Percentiles rank a stretch among this genome's conserved stretches.
Evolutionary conservation across 2,113 vertebrate genomes (phyloP).

Genomic region (Thermophis baileyi): DNA sequence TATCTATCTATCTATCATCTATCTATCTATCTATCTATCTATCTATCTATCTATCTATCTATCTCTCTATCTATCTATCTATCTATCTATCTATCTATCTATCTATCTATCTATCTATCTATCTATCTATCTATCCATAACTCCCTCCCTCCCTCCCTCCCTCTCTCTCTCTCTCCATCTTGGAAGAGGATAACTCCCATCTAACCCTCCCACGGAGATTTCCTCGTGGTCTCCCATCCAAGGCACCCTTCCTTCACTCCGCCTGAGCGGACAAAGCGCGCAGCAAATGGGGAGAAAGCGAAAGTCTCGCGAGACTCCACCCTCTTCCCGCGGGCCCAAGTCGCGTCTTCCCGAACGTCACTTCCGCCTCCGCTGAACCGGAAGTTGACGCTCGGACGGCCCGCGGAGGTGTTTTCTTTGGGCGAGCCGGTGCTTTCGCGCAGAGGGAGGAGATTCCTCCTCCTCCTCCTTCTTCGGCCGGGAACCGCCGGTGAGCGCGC

Average conservation of each 20-base stretch:
- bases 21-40: no score
- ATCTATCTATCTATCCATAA: no score
- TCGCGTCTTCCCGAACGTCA: no score
- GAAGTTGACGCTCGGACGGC: neutral
- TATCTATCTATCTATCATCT: no score
- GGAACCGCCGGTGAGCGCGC: neutral
- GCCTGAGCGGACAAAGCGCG: neutral
- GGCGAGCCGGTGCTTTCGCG: neutral
- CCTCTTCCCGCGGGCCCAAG: neutral
- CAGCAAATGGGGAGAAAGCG: neutral
- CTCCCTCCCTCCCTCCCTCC: no score
- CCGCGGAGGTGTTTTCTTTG: neutral
- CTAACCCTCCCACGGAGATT: neutral
- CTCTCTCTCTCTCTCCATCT: no score
- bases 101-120: no score
- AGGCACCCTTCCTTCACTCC: accelerated
- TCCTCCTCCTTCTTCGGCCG: neutral
- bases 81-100: no score
- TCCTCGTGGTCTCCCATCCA: neutral
- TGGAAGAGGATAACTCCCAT: neutral
- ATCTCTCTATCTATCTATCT: no score
- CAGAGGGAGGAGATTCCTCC: neutral
- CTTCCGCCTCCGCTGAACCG: neutral
- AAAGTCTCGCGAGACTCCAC: neutral
- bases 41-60: no score